Base-by-base conservation (phyloP, 2,888 invertebrate genomes). In the Adelphocoris suturalis region DNA sequence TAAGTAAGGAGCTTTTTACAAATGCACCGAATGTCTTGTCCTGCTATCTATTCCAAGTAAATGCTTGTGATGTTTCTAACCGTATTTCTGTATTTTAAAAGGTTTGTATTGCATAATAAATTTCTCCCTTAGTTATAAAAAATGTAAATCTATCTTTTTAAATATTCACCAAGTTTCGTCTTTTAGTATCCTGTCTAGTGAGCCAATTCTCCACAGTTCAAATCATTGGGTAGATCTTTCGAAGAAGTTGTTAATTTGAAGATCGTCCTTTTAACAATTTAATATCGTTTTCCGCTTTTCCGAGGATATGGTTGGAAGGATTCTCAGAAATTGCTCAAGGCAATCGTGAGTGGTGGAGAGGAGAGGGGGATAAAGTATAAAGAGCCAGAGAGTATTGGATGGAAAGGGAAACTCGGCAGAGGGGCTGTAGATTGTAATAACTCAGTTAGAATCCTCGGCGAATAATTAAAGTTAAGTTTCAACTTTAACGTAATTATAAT, bases 401-500 rank as follows among this genome's bases (percentile, higher is more conserved):
- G 27, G 80, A 78, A 78, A 55, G 80, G 78, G 55, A 76, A 75
- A 37, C 61, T 28, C 23, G 27, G 86, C 12, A 76, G 23, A 68
- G 86, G 52, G 86, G 48, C 48, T 28, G 86, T 76, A 86, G 86
- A 78, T 88, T 90, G 90, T 90, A 90, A 90, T 90, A 90, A 90
- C 90, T 90, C 87, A 87, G 90, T 90, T 89, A 89, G 82, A 84
- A 84, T 89, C 57, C 89, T 57, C 68, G 82, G 90, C 57, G 90
- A 90, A 90, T 90, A 90, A 90, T 90, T 90, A 90, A 90, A 90
- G 90, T 89, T 87, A 87, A 87, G 90, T 90, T 90, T 87, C 90
- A 90, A 90, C 90, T 90, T 90, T 91, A 90, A 91, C 91, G 90
- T 88, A 91, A 91, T 91, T 91, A 91, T 91, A 91, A 91, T 91